Evolutionary conservation across 2,797 vertebrate genomes (phyloP).

Genomic region (Coranthus polyacanthus): DNA sequence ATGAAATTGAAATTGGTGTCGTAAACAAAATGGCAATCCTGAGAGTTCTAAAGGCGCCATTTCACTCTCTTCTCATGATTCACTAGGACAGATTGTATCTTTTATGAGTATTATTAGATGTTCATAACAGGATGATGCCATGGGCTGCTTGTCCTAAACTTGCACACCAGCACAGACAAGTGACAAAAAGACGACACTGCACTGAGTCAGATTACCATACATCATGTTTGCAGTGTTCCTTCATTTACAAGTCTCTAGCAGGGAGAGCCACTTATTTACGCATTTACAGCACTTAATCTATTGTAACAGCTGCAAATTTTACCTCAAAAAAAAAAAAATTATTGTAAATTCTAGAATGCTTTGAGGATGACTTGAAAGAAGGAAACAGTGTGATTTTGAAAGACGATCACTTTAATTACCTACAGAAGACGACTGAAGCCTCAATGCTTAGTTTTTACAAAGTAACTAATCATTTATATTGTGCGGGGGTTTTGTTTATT

Average conservation of each 20-base stretch:
- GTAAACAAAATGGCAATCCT: constrained; percentile 13
- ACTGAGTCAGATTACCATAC: not conserved
- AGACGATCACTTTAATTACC: too few species aligned
- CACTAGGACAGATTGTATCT: constrained; percentile 35
- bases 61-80: constrained; percentile 18
- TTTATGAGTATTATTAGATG: constrained; percentile 48
- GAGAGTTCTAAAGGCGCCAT: constrained; percentile 25
- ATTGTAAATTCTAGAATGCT: too few species aligned
- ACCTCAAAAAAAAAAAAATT: too few species aligned
- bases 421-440: too few species aligned
- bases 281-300: not conserved
- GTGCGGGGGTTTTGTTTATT: too few species aligned
- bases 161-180: constrained; percentile 72
- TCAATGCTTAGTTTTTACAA: too few species aligned
- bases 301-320: not conserved
- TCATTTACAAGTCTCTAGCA: not conserved
- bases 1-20: constrained; percentile 26
- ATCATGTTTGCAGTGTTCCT: not conserved
- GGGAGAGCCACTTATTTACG: not conserved
- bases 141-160: constrained; percentile 1
- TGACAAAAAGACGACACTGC: constrained; percentile 63
- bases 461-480: too few species aligned
- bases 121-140: constrained; percentile 31
- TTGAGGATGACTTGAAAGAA: too few species aligned
- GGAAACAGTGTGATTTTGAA: too few species aligned